Conservation (phyloP, 1,140 invertebrate genomes). For the Temnothorax curvispinosus region DNA sequence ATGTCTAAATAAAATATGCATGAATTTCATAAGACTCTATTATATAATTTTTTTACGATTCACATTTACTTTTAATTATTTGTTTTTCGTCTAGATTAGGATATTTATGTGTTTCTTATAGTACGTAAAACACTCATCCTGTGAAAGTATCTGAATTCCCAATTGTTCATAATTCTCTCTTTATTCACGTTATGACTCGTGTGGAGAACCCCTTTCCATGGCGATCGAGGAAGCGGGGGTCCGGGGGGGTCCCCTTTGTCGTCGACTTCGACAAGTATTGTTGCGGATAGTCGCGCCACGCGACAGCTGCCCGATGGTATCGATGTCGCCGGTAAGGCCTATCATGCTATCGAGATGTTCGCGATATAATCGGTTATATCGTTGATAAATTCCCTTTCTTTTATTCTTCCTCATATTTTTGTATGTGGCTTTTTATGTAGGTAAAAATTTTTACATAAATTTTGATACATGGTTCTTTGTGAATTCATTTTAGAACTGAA, state of each 20-base stretch:
- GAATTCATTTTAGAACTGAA: not conserved
- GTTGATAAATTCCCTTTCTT: not conserved
- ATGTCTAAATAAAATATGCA: not conserved
- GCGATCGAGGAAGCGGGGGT: slow-evolving; percentile 40
- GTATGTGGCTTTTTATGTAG: not conserved
- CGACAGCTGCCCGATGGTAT: slow-evolving; percentile 72
- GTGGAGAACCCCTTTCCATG: slow-evolving; percentile 41
- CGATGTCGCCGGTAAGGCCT: slow-evolving; percentile 58
- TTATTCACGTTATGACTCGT: not conserved
- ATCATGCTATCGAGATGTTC: slow-evolving; percentile 50
- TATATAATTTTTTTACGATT: not conserved
- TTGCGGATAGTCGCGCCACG: slow-evolving; percentile 62
- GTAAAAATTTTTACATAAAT: not conserved
- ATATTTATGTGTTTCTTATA: not conserved
- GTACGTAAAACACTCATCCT: not conserved
- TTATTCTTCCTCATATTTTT: not conserved
- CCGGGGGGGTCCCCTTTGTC: slow-evolving; percentile 66
- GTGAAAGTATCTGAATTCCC: not conserved
- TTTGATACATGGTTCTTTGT: not conserved
- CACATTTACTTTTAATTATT: not conserved
- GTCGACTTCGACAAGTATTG: slow-evolving; percentile 59
- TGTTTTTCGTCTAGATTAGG: not conserved
- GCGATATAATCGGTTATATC: slow-evolving; percentile 31
- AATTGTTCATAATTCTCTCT: slow-evolving; percentile 1
- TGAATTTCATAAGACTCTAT: not conserved